Evolutionary conservation across 2,797 vertebrate species (phyloP), one percentile per base, ranked within the genome.

Genomic region (Siniperca scherzeri): DNA sequence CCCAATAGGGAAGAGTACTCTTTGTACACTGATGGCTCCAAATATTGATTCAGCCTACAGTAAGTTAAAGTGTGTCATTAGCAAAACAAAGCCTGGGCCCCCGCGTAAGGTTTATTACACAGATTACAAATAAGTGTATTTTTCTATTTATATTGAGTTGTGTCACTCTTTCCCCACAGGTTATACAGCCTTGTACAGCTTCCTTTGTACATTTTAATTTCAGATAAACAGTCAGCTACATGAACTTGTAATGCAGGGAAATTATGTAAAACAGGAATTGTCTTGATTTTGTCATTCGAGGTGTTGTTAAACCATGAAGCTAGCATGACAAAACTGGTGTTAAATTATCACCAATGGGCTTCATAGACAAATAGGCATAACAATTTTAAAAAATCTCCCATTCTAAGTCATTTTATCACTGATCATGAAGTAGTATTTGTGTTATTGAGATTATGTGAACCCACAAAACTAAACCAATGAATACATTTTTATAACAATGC

Each of bases 1-100:
- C 75, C 81, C 65, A 74, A 56, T 19, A 80, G 53, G 36, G 36
- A 59, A 60, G 50, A 64, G 84, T 64, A 78, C 92, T 82, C 74
- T 93, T 83, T 91, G 91, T 87, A 73, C 89, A 74, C 78, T 25
- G 42, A 68, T 60, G n/a, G 12, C 50, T 77, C 40, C 84, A 93
- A 91, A 90, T 94, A 94, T 94, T 93, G 93, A 94, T 93, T 91
- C 46, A 62, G 46, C 62, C 87, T 16, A 46, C 76, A 72, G 66
- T 72, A 40, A 57, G 59, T 83, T 69, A 59, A 76, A 74, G 60
- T 86, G 33, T 80, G 77, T 83, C 66, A 82, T 17, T 10, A 27
- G 56, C n/a, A 87, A 89, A 82, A 78, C 67, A 83, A 82, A 83
- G 61, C 75, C 36, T 70, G 10, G 7, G n/a, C 30, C 40, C 16